phyloP scores from a whole-genome alignment of 2,888 invertebrate species.

The Chrysopilus asiliformis region DNA sequence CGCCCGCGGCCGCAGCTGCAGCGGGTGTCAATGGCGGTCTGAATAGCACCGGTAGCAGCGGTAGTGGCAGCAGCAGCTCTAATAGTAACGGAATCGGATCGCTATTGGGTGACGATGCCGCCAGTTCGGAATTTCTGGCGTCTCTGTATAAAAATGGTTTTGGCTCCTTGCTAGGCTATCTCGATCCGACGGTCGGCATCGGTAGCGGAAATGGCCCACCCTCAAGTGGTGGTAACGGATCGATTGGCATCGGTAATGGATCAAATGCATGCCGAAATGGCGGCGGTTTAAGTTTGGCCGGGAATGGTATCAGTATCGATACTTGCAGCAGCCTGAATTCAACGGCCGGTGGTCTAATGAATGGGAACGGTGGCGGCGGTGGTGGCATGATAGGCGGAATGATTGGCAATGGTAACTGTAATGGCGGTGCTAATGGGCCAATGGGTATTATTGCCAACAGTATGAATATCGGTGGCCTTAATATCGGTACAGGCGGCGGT shows the following conservation, averaged over 20 bases:
- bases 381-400: no score
- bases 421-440: no score
- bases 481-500: no score
- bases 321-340: neutral
- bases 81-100: slow-evolving; percentile 18
- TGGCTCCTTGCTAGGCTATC: slow-evolving; percentile 40
- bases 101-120: slow-evolving; percentile 27
- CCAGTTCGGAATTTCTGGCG: slow-evolving; percentile 49
- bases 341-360: neutral
- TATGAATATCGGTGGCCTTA: no score
- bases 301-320: slow-evolving; percentile 1
- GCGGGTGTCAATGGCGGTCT: neutral
- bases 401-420: no score
- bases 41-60: slow-evolving; percentile 32
- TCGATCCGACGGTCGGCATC: slow-evolving; percentile 29
- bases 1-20: slow-evolving; percentile 6
- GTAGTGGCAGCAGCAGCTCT: slow-evolving; percentile 19
- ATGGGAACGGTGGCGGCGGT: neutral
- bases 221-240: slow-evolving; percentile 12
- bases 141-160: slow-evolving; percentile 59
- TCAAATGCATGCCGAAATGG: no score
- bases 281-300: no score
- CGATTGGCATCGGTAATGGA: slow-evolving; percentile 9
- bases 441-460: no score
- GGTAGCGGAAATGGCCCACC: slow-evolving; percentile 22